Percentiles rank a stretch among this genome's conserved stretches.
phyloP scores from a whole-genome alignment of 2,113 vertebrate genomes.

The Neopipo cinnamomea region DNA sequence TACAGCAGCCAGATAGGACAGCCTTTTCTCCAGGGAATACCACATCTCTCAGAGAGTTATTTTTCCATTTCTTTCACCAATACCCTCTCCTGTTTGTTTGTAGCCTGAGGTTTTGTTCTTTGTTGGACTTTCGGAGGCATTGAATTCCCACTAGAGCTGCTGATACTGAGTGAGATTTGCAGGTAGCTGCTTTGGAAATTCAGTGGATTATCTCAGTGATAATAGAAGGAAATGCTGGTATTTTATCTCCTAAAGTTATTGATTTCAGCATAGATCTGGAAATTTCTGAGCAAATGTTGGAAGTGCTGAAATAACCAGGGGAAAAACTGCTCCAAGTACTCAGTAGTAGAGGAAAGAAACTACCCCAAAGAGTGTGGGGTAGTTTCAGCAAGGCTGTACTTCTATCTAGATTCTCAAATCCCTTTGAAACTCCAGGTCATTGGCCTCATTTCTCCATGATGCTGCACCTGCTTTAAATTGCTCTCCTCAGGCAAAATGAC shows the following conservation, averaged over 20 bases:
- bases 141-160: not conserved
- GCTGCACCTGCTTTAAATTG: not conserved
- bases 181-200: not conserved
- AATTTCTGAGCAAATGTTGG: not conserved
- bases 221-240: not conserved
- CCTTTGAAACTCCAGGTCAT: not conserved
- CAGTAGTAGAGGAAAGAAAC: not conserved
- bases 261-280: not conserved
- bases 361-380: rapidly evolving
- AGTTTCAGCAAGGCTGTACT: not conserved
- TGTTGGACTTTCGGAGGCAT: not conserved
- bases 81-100: not conserved
- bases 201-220: not conserved
- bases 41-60: not conserved
- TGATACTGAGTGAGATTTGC: not conserved
- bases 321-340: not conserved
- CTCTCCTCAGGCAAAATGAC: not conserved
- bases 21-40: not conserved
- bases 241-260: not conserved
- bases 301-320: not conserved
- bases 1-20: not conserved
- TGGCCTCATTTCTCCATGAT: not conserved
- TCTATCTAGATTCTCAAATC: not conserved
- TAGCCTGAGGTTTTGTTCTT: not conserved
- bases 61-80: not conserved